These are phyloP conservation scores for Coracopsis vasa DNA, from an alignment of 2,113 vertebrate genomes.

Conservation along the genomic window DNA sequence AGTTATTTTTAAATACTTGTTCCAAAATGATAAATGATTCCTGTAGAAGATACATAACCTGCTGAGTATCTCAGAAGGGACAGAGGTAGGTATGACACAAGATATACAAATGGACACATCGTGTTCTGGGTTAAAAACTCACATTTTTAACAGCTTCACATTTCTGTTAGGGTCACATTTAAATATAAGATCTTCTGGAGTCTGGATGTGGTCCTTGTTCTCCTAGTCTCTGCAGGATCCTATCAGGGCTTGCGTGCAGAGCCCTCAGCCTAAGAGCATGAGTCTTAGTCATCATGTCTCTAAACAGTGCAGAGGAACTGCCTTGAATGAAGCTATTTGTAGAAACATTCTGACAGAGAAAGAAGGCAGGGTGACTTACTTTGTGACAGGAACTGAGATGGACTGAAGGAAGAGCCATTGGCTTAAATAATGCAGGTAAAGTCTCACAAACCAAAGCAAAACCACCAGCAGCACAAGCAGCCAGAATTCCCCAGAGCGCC, in stretches of 20 bases:
- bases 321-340: neutral
- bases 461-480: constrained; percentile 76
- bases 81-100: neutral
- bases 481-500: constrained; percentile 78
- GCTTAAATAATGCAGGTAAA: constrained; percentile 92
- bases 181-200: neutral
- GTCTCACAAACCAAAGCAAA: constrained; percentile 88
- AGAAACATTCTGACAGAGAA: neutral
- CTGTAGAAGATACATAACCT: neutral
- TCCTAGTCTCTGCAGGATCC: neutral
- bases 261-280: neutral
- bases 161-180: neutral
- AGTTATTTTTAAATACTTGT: constrained; percentile 34
- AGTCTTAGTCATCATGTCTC: neutral
- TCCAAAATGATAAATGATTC: constrained; percentile 27
- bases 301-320: rapidly evolving
- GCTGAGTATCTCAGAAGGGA: neutral
- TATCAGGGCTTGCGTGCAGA: neutral
- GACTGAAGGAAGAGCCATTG: constrained; percentile 91
- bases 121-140: neutral
- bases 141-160: neutral
- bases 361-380: constrained; percentile 75
- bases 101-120: neutral
- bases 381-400: constrained; percentile 87
- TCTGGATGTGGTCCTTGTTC: neutral